Evolutionary conservation across 1,140 invertebrate species (phyloP), one percentile per base, ranked within the genome.

Genomic region (Myzus persicae): DNA sequence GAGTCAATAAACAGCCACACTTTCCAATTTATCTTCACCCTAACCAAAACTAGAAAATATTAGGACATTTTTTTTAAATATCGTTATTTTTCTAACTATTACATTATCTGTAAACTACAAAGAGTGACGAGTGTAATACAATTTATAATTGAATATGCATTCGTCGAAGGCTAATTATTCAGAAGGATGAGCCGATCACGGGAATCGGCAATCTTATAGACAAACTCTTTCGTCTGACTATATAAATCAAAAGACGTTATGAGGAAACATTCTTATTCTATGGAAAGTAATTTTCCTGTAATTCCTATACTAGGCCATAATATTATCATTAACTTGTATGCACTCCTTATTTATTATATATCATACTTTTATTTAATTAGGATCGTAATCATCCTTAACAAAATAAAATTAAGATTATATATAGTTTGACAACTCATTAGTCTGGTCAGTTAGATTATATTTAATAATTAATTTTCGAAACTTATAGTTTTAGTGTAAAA

Each of bases 371-470:
- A 85, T 85, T 85, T 44, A 40, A 85, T 40, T 31, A 44, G 84
- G 40, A 85, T 85, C 38, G 1, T 85, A 31, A 85, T 46, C n/a
- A 44, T 87, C 85, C 85, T 87, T 40, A 59, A 90, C 31, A 38
- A 54, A 38, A 90, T 90, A 90, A 54, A 59, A 42, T 42, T 90
- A 90, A 24, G 24, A 24, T 90, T 40, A 40, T 59, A 90, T 40
- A 59, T 59, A 90, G 36, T 76, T 76, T n/a, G 59, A 92, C 67
- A 36, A 92, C 42, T 22, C 42, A 38, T 92, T 92, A 92, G 90
- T 92, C 90, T 92, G 90, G 67, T 92, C 90, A 92, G 42, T 92
- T 92, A 92, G 90, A 82, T 92, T 48, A 92, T 82, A 40, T 81
- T n/a, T 90, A 54, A 90, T 59, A 31, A 59, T 90, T 90, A 54